Percentiles rank a stretch among this genome's conserved stretches.
Evolutionary conservation across 2,797 vertebrate genomes (phyloP).

Genomic region (Coregonus suidteri): DNA sequence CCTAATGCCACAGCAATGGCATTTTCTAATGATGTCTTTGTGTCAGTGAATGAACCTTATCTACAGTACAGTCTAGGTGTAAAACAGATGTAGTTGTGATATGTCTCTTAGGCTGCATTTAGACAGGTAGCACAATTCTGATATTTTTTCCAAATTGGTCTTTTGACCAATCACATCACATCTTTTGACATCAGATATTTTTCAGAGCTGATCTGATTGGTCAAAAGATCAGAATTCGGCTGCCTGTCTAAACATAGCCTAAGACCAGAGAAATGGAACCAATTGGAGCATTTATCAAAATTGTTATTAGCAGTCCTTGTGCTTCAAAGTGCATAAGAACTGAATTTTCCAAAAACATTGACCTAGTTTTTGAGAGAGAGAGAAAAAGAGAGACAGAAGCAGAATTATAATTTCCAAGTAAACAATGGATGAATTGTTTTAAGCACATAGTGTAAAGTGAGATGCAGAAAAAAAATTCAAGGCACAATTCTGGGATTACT

Average conservation of each 20-base stretch:
- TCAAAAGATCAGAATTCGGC: too few relatives aligned
- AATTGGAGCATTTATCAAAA: constrained; percentile 30
- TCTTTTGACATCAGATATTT: too few relatives aligned
- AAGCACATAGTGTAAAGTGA: constrained; percentile 12
- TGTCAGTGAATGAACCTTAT: background rate
- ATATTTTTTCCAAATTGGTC: background rate
- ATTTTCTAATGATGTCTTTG: background rate
- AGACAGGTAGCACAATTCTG: background rate
- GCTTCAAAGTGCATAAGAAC: constrained; percentile 53
- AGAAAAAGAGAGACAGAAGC: background rate
- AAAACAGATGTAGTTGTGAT: constrained; percentile 31
- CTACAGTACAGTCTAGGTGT: constrained; percentile 14
- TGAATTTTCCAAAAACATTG: constrained; percentile 20
- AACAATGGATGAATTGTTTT: constrained; percentile 13
- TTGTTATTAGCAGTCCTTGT: constrained; percentile 31
- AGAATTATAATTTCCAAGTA: background rate
- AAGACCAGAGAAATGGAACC: constrained; percentile 25
- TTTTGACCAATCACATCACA: too few relatives aligned
- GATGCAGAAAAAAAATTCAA: constrained; percentile 49
- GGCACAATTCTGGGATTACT: constrained; percentile 65
- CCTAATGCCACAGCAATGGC: constrained; percentile 10
- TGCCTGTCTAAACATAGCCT: constrained; percentile 1
- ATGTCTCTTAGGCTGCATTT: background rate
- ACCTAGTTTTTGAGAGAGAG: constrained; percentile 12
- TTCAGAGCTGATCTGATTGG: too few relatives aligned